Evolutionary conservation across 2,888 invertebrate genomes (phyloP).

Genomic region (Timema cristinae): DNA sequence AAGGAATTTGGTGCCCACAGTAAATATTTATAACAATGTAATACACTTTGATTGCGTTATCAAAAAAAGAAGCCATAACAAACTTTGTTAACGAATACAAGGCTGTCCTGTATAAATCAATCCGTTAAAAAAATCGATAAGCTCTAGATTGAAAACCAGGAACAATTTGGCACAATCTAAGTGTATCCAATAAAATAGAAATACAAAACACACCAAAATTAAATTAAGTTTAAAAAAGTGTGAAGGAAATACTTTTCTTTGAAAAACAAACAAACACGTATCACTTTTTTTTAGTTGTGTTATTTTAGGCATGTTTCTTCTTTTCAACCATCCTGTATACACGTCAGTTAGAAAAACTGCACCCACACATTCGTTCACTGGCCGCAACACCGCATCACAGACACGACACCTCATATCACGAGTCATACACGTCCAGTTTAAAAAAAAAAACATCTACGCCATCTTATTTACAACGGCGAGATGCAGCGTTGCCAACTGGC

Average conservation of each 20-base stretch:
- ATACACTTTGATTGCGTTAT: neutral
- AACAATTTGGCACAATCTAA: too few relatives aligned
- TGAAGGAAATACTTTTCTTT: neutral
- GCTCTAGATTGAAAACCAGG: too few relatives aligned
- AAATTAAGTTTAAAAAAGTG: slow-evolving; percentile 8
- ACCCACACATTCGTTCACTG: neutral
- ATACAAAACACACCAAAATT: neutral
- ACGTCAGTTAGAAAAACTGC: slow-evolving; percentile 5
- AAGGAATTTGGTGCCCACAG: slow-evolving; percentile 14
- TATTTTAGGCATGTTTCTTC: slow-evolving; percentile 4
- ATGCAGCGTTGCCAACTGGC: slow-evolving; percentile 83
- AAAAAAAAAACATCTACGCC: slow-evolving; percentile 55
- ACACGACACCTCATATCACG: neutral
- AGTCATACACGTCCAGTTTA: neutral
- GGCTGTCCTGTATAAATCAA: too few relatives aligned
- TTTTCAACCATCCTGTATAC: neutral
- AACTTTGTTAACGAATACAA: too few relatives aligned
- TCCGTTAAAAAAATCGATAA: too few relatives aligned
- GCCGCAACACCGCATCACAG: slow-evolving; percentile 15
- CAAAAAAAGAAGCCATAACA: neutral
- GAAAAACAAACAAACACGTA: neutral
- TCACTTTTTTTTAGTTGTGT: slow-evolving; percentile 6
- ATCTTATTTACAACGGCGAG: slow-evolving; percentile 91
- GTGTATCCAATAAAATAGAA: too few relatives aligned
- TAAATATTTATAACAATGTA: slow-evolving; percentile 2